Conservation (phyloP, 1,140 invertebrate species). For the Psilanteris sp. region DNA sequence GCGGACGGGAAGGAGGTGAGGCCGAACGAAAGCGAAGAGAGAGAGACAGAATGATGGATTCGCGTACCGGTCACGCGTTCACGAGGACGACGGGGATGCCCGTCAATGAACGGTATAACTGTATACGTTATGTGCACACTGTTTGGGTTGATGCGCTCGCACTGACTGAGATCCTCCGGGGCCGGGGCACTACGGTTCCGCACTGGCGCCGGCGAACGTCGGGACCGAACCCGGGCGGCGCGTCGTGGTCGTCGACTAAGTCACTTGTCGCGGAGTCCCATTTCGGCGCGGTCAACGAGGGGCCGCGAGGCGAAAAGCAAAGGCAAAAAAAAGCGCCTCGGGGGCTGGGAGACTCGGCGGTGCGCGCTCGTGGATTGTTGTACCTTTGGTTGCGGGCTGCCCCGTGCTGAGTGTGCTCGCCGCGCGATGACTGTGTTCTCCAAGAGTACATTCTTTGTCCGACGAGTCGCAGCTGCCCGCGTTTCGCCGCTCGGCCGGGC, state of each 20-base stretch:
- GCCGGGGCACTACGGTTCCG: conserved; percentile 35
- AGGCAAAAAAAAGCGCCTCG: conserved; percentile 22
- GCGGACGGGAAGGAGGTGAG: neutral
- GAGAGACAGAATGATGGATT: too few species aligned
- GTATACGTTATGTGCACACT: conserved; percentile 57
- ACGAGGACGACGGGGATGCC: conserved; percentile 55
- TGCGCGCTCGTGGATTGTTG: conserved; percentile 58
- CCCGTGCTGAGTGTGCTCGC: conserved; percentile 78
- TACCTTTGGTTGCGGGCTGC: conserved; percentile 80
- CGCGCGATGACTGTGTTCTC: conserved; percentile 77
- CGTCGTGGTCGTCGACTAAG: neutral
- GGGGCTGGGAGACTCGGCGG: conserved; percentile 28
- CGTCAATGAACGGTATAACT: conserved; percentile 59
- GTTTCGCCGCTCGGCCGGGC: conserved; percentile 69
- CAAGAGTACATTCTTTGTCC: conserved; percentile 79
- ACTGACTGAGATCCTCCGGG: conserved; percentile 37
- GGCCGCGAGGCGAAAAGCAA: neutral
- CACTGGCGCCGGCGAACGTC: conserved; percentile 43
- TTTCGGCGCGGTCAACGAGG: too few species aligned
- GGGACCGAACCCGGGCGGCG: conserved; percentile 10
- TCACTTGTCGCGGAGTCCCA: conserved; percentile 46
- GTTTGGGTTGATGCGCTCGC: too few species aligned
- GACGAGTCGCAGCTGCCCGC: conserved; percentile 76
- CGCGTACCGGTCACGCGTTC: too few species aligned
- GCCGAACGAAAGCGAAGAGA: too few species aligned